Evolutionary conservation across 2,888 invertebrate genomes (phyloP), one percentile per base, ranked within the genome.

Genomic region (Polyploca ridens): DNA sequence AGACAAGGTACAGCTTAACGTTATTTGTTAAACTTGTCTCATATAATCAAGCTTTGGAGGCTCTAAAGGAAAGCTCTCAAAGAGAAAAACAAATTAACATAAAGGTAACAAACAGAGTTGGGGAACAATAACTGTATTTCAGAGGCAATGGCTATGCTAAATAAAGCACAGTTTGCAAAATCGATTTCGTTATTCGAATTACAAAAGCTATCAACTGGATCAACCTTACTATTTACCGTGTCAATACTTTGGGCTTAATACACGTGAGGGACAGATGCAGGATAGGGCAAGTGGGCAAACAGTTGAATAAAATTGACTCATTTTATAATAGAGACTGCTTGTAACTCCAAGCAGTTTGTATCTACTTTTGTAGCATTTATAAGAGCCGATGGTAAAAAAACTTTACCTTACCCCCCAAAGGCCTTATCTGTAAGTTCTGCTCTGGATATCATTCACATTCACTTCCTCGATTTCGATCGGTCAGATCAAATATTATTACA

Each of bases 31-130:
- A 70, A 72, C 64, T 76, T 71, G 68, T 69, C 66, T 38, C 60
- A 62, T 66, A 69, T 69, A 70, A 67, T 62, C 72, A 63, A 58
- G 33, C 61, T 14, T 54, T 69, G 59, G 60, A 68, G 69, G 66
- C 71, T 71, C 66, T 69, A 63, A 67, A 61, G 61, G 61, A 44
- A 41, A 41, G 41, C 61, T 41, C 41, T 41, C 68, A 64, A 62
- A 65, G 57, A 71, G 70, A 66, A 74, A 76, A 81, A 75, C 74
- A 76, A 77, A 81, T 78, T 75, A 75, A 69, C 75, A 74, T 76
- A 75, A 74, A 74, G 68, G 72, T 66, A 63, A 61, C 72, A 81
- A 63, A 61, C 72, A 81, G 74, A 67, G 75, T 77, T 69, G 68
- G 65, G 63, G 70, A 63, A 67, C 71, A 72, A 73, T 76, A 71